A percentile compares a stretch with the other conserved stretches of the same genome.
These are phyloP conservation scores for Drosophila nebulosa DNA, from an alignment of 1,140 invertebrate species.

Conservation along the genomic window DNA sequence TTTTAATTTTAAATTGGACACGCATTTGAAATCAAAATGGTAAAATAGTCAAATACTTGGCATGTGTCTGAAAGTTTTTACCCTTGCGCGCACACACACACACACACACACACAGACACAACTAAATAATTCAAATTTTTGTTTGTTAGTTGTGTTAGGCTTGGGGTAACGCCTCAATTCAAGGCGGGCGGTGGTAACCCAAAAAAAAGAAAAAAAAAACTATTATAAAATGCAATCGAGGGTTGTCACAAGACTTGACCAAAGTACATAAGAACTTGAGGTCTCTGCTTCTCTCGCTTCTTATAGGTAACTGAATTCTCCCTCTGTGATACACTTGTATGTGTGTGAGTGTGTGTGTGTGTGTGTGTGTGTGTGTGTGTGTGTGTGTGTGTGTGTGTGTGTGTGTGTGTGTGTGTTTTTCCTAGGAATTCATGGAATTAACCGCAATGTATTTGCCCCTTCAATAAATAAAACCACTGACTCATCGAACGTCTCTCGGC, in stretches of 20 bases:
- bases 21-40: slow-evolving; percentile 49
- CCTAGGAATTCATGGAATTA: neutral
- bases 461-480: slow-evolving; percentile 16
- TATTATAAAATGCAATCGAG: slow-evolving; percentile 24
- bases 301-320: too few species aligned
- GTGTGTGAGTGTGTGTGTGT: too few species aligned
- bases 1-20: slow-evolving; percentile 56
- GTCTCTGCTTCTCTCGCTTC: too few species aligned
- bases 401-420: neutral
- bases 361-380: too few species aligned
- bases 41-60: slow-evolving; percentile 43
- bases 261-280: too few species aligned
- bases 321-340: too few species aligned
- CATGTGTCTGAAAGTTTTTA: slow-evolving; percentile 48
- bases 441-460: neutral
- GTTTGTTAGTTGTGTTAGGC: slow-evolving; percentile 17
- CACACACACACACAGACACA: neutral
- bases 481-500: slow-evolving; percentile 28
- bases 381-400: too few species aligned
- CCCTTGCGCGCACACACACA: neutral
- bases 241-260: neutral
- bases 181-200: slow-evolving; percentile 7
- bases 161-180: slow-evolving; percentile 17
- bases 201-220: too few species aligned
- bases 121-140: slow-evolving; percentile 47